A percentile compares a stretch with the other conserved stretches of the same genome.
phyloP scores from a whole-genome alignment of 2,797 vertebrate genomes.

The Ctenopoma kingsleyae region DNA sequence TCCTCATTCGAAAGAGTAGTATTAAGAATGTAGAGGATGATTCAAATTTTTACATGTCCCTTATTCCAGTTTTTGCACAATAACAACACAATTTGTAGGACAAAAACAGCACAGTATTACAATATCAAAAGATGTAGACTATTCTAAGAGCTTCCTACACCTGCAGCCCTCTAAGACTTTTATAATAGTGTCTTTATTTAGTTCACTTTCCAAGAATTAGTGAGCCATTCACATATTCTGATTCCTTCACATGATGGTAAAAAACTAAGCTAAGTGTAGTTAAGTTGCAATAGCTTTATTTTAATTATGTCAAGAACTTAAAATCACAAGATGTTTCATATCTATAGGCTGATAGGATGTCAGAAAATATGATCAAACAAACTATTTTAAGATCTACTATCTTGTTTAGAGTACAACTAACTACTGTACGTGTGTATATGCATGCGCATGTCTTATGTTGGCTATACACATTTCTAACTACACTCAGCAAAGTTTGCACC shows the following conservation, averaged over 20 bases:
- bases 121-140: neutral
- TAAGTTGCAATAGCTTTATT: neutral
- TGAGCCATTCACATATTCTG: neutral
- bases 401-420: neutral
- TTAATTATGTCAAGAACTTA: neutral
- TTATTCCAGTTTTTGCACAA: constrained; percentile 3
- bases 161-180: neutral
- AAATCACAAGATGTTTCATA: neutral
- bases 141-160: neutral
- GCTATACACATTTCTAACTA: constrained; percentile 39
- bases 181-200: neutral
- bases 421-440: constrained; percentile 21
- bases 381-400: constrained; percentile 2
- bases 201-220: neutral
- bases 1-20: neutral
- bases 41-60: neutral
- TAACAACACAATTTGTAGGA: neutral
- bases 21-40: neutral
- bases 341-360: neutral
- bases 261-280: neutral
- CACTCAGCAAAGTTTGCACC: constrained; percentile 31
- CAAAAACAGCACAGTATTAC: neutral
- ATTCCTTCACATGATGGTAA: no score
- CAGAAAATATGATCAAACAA: constrained; percentile 22
- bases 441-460: constrained; percentile 17